Conservation (phyloP, 2,113 vertebrate species). For the Rattus rattus region DNA sequence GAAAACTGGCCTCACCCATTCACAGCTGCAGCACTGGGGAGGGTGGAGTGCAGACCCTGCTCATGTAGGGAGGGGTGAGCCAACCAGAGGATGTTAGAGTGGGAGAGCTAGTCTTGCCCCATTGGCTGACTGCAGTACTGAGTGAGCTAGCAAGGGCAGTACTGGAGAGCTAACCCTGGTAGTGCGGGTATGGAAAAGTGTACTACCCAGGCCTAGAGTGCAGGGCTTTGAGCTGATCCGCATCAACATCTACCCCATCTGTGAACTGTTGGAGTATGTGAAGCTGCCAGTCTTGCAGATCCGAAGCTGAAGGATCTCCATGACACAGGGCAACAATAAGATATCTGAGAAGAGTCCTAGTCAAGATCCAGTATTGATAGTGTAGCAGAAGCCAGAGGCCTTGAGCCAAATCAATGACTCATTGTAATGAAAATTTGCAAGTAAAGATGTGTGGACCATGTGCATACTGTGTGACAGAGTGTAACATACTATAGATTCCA, state of each 20-base stretch:
- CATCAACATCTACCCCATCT: background rate
- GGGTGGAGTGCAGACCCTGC: background rate
- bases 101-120: background rate
- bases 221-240: background rate
- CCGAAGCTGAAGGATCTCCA: background rate
- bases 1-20: background rate
- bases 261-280: background rate
- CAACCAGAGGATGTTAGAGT: background rate
- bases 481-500: no score
- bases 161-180: no score
- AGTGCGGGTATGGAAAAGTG: no score
- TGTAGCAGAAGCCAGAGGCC: background rate
- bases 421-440: background rate
- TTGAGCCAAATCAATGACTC: background rate
- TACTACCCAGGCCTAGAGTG: background rate
- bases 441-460: background rate
- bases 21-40: background rate
- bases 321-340: background rate
- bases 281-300: background rate
- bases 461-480: no score
- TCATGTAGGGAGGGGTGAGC: background rate
- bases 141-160: background rate
- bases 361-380: background rate
- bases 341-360: background rate
- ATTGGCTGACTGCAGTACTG: background rate